Evolutionary conservation across 2,888 invertebrate species (phyloP).

Genomic region (Byasa hedistus): DNA sequence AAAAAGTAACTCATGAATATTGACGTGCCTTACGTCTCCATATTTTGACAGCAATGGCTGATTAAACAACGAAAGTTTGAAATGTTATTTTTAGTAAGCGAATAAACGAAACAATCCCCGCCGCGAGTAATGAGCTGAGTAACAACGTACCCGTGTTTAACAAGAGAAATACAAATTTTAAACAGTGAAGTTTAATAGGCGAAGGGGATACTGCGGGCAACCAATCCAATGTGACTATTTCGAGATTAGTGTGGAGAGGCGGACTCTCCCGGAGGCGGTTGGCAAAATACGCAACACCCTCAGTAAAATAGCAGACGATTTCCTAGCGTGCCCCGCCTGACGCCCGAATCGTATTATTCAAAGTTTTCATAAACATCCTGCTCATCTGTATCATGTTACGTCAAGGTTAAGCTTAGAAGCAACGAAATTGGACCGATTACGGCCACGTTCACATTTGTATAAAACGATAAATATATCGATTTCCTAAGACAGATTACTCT

Average conservation of each 20-base stretch:
- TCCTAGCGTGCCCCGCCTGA: conserved; percentile 45
- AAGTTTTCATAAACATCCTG: conserved; percentile 14
- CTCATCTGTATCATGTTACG: conserved; percentile 19
- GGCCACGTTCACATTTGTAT: too few relatives aligned
- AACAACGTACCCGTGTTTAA: conserved; percentile 29
- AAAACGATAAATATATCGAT: too few relatives aligned
- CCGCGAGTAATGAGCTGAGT: conserved; percentile 5
- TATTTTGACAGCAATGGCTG: background rate
- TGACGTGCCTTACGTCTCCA: background rate
- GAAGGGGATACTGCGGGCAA: conserved; percentile 55
- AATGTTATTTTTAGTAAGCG: conserved; percentile 7
- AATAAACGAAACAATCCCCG: background rate
- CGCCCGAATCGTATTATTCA: conserved; percentile 39
- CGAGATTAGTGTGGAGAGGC: conserved; percentile 60
- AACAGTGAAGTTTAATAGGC: conserved; percentile 54
- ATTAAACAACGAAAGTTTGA: background rate
- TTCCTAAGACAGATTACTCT: too few relatives aligned
- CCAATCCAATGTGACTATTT: conserved; percentile 67
- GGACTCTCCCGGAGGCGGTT: conserved; percentile 58
- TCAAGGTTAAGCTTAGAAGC: conserved; percentile 5
- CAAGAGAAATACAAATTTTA: conserved; percentile 41
- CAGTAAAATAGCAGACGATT: conserved; percentile 40
- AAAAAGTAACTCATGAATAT: background rate
- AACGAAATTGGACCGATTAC: background rate
- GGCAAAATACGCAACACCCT: conserved; percentile 40